phyloP scores from a whole-genome alignment of 2,113 vertebrate species.

The Etia nguti region DNA sequence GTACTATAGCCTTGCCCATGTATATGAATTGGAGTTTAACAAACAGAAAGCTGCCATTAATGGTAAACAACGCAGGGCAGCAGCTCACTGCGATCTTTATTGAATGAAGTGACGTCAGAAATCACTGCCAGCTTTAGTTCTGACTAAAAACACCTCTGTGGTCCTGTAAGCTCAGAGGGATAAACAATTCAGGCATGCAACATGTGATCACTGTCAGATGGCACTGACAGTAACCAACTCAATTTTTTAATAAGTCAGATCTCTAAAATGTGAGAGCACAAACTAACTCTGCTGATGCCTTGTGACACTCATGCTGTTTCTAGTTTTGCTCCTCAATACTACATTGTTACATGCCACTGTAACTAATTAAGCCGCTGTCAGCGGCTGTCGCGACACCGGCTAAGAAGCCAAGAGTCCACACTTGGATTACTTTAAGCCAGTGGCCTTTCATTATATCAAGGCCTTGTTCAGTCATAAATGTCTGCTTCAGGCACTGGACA shows the following conservation, averaged over 20 bases:
- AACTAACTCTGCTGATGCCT: neutral
- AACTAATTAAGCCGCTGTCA: constrained; percentile 45
- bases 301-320: neutral
- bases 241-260: neutral
- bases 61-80: neutral
- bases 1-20: neutral
- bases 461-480: constrained; percentile 38
- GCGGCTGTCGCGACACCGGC: neutral
- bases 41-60: neutral
- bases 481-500: constrained; percentile 30
- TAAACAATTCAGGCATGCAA: neutral
- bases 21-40: neutral
- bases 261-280: neutral
- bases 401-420: constrained; percentile 44
- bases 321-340: neutral
- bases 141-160: neutral
- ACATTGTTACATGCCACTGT: neutral
- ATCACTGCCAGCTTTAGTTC: constrained; percentile 13
- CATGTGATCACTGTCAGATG: neutral
- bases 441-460: constrained; percentile 52
- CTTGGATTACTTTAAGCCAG: constrained; percentile 39
- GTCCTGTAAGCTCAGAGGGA: neutral
- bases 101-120: constrained; percentile 24
- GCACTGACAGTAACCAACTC: neutral
- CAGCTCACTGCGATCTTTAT: neutral